These are phyloP conservation scores for Caerostris darwini DNA, from an alignment of 1,140 invertebrate genomes.

Conservation along the genomic window DNA sequence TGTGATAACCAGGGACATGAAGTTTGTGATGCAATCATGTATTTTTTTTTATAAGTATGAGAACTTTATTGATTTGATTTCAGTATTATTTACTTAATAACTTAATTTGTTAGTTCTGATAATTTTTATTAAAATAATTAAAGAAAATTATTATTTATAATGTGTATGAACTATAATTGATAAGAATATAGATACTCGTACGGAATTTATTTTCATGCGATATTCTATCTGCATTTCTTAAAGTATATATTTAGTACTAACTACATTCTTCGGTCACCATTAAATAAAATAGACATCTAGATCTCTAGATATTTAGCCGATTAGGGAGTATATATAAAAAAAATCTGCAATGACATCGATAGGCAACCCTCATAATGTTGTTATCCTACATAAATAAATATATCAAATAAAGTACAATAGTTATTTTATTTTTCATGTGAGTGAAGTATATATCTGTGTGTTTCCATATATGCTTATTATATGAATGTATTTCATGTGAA, in stretches of 20 bases:
- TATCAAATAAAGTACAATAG: constrained; percentile 73
- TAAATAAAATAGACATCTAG: constrained; percentile 43
- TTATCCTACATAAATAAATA: constrained; percentile 56
- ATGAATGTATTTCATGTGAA: background rate
- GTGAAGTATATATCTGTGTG: constrained; percentile 39
- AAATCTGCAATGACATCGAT: constrained; percentile 60
- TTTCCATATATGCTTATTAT: constrained; percentile 37
- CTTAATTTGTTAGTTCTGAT: too few species aligned
- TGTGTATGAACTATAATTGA: too few species aligned
- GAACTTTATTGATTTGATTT: too few species aligned
- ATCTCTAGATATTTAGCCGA: constrained; percentile 32
- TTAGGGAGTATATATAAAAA: background rate
- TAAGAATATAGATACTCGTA: too few species aligned
- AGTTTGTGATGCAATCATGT: too few species aligned
- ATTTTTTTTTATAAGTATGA: too few species aligned
- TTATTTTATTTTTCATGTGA: constrained; percentile 60
- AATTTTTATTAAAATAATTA: too few species aligned
- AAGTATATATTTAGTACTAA: constrained; percentile 17
- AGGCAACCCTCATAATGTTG: constrained; percentile 66
- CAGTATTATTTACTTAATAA: too few species aligned
- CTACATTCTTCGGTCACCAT: constrained; percentile 28
- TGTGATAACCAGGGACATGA: too few species aligned
- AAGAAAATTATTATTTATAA: too few species aligned
- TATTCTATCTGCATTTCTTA: background rate
- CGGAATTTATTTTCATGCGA: too few species aligned